A percentile compares a stretch with the other conserved stretches of the same genome.
phyloP scores from a whole-genome alignment of 53 echinoderm and acorn worm genomes.

The Mesocentrotus franciscanus region DNA sequence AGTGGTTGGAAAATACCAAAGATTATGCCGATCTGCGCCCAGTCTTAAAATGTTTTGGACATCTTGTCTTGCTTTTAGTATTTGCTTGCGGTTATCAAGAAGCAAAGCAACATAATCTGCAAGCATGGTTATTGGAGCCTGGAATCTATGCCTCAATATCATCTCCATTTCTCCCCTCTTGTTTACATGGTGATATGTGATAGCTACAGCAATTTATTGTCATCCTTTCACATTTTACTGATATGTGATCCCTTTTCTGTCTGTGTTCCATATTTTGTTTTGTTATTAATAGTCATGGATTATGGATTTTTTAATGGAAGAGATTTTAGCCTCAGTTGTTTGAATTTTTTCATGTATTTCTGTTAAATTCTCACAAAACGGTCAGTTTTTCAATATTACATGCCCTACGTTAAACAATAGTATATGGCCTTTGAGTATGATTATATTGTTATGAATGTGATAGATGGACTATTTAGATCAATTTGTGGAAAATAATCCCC shows the following conservation, averaged over 20 bases:
- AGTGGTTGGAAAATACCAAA: background rate
- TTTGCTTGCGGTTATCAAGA: conserved; percentile 11
- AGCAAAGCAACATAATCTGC: conserved; percentile 7
- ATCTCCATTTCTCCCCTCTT: background rate
- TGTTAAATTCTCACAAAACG: too few species aligned
- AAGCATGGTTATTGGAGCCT: background rate
- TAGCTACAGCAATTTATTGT: conserved; percentile 34
- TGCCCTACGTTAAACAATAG: too few species aligned
- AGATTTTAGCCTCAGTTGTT: background rate
- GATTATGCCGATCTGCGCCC: background rate
- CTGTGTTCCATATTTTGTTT: background rate
- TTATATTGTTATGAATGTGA: too few species aligned
- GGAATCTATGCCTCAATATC: background rate
- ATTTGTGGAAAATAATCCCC: too few species aligned
- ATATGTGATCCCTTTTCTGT: background rate
- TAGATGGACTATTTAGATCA: too few species aligned
- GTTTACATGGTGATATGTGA: conserved; percentile 18
- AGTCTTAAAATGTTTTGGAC: background rate
- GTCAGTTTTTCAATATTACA: too few species aligned
- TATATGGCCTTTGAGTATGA: too few species aligned
- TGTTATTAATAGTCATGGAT: background rate
- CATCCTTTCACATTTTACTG: background rate
- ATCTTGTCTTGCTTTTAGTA: background rate
- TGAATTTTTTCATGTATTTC: too few species aligned
- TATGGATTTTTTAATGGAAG: background rate